Conservation (phyloP, 2,113 vertebrate species). For the Archilochus colubris region DNA sequence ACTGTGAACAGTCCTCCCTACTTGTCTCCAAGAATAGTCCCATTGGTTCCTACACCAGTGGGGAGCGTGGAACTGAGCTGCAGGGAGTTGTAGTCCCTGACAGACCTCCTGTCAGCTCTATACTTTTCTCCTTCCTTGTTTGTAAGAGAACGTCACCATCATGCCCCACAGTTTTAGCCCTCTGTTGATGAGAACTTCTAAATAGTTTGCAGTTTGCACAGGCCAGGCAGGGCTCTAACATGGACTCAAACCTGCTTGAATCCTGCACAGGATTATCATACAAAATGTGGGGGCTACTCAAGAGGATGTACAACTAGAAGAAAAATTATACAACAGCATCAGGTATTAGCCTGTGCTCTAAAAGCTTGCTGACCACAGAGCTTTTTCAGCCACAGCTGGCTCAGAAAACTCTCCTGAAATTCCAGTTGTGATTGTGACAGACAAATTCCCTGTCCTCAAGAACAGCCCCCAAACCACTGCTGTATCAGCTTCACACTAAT, state of each 20-base stretch:
- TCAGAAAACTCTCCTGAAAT: background rate
- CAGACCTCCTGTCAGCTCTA: background rate
- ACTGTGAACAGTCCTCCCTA: background rate
- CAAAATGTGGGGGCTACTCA: background rate
- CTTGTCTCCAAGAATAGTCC: background rate
- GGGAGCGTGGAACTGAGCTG: background rate
- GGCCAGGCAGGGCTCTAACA: background rate
- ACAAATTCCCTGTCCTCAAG: background rate
- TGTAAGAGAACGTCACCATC: background rate
- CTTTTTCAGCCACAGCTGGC: background rate
- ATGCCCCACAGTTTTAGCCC: background rate
- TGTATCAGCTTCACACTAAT: background rate
- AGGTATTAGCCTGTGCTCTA: background rate
- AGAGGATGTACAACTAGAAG: background rate
- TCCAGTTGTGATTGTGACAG: background rate
- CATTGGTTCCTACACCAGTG: background rate
- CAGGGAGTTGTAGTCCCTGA: background rate
- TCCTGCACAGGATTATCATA: background rate
- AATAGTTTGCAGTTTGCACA: background rate
- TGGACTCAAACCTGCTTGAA: background rate
- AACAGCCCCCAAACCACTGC: background rate
- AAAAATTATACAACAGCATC: background rate
- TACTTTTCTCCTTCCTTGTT: background rate
- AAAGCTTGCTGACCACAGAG: rapidly evolving
- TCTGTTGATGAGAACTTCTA: background rate